phyloP scores from a whole-genome alignment of 2,113 vertebrate species.

The Amia ocellicauda region DNA sequence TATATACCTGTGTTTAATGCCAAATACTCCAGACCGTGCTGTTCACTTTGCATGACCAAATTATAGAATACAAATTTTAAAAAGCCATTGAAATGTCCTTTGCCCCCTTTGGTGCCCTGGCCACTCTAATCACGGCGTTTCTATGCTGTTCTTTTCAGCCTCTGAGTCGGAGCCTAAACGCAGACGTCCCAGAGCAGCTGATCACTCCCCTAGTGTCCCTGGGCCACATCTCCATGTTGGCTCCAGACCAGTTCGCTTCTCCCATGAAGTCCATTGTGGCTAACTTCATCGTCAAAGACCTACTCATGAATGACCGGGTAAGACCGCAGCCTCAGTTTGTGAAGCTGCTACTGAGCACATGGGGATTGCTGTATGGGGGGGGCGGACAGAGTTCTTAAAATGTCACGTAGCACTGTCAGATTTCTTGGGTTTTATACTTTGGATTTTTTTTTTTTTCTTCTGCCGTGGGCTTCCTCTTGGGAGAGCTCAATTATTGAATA shows the following conservation, averaged over 20 bases:
- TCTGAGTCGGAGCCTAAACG: constrained; percentile 95
- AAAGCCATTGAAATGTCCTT: too few relatives aligned
- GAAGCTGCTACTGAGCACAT: too few relatives aligned
- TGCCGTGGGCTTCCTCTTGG: too few relatives aligned
- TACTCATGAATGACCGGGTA: constrained; percentile 98
- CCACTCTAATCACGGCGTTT: too few relatives aligned
- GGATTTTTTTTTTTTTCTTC: background rate
- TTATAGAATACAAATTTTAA: too few relatives aligned
- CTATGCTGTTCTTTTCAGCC: constrained; percentile 79
- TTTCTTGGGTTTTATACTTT: background rate
- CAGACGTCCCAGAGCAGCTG: constrained; percentile 94
- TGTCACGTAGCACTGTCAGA: background rate
- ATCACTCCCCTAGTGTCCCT: constrained; percentile 96
- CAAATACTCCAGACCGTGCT: too few relatives aligned
- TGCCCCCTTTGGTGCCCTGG: too few relatives aligned
- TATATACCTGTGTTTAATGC: too few relatives aligned
- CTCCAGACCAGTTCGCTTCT: constrained; percentile 97
- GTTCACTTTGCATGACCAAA: too few relatives aligned
- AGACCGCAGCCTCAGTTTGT: constrained; percentile 31
- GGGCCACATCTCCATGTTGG: constrained; percentile 97
- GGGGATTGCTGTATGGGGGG: too few relatives aligned
- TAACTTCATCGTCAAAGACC: constrained; percentile 97
- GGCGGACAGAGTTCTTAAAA: too few relatives aligned
- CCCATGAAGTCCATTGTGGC: constrained; percentile 99
- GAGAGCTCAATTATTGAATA: too few relatives aligned